Percentiles rank a stretch among this genome's conserved stretches.
Evolutionary conservation across 2,797 vertebrate genomes (phyloP).

Genomic region (Luscinia luscinia): DNA sequence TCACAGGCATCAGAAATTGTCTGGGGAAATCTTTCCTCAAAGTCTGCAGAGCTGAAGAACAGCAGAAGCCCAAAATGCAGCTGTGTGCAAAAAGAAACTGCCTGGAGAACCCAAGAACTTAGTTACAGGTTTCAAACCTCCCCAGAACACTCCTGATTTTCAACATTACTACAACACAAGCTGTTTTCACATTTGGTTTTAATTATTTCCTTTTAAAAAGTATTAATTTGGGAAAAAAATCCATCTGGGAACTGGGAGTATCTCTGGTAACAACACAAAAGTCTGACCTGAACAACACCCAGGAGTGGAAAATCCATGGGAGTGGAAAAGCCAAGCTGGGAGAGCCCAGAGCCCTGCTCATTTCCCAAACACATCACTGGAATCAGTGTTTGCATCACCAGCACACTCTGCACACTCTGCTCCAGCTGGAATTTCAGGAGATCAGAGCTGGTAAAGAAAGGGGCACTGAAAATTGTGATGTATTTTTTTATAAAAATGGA

Average conservation of each 20-base stretch:
- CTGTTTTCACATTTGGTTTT: background rate
- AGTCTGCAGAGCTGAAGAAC: background rate
- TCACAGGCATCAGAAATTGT: background rate
- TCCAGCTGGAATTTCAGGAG: background rate
- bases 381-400: background rate
- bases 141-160: background rate
- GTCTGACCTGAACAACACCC: background rate
- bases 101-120: background rate
- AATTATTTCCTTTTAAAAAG: background rate
- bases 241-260: background rate
- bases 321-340: conserved; percentile 4
- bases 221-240: background rate
- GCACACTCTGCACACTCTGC: background rate
- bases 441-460: background rate
- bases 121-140: background rate
- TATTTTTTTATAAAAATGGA: background rate
- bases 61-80: background rate
- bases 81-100: background rate
- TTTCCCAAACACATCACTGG: background rate
- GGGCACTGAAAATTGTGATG: background rate
- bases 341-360: background rate
- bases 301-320: background rate
- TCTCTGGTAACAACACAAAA: background rate
- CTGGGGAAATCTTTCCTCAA: background rate
- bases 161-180: background rate